Evolutionary conservation across 2,888 invertebrate genomes (phyloP).

Genomic region (Dermolepida albohirtum): DNA sequence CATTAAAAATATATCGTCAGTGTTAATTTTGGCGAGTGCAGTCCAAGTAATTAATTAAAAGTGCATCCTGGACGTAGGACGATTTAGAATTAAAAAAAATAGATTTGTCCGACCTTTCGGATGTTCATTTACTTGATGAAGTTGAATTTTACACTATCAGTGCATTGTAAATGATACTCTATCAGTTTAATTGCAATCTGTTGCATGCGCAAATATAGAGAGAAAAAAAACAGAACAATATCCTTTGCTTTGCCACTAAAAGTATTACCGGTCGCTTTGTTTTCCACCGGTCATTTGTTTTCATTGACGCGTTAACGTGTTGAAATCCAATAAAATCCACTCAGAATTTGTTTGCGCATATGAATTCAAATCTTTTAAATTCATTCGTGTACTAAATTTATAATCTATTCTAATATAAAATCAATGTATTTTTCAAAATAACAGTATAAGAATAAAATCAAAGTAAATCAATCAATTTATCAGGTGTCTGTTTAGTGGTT

Average conservation of each 20-base stretch:
- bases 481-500: constrained; percentile 56
- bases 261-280: background rate
- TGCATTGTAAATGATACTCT: constrained; percentile 44
- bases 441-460: constrained; percentile 44
- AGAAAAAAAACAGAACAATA: constrained; percentile 5
- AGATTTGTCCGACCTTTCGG: constrained; percentile 46
- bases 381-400: too few relatives aligned
- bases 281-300: background rate
- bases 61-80: constrained; percentile 23
- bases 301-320: too few relatives aligned
- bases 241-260: constrained; percentile 24
- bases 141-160: constrained; percentile 45
- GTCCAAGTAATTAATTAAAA: constrained; percentile 48
- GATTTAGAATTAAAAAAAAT: constrained; percentile 45
- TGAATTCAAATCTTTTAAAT: too few relatives aligned
- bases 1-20: constrained; percentile 46
- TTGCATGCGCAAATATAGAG: constrained; percentile 38
- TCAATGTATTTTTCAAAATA: background rate
- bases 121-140: constrained; percentile 48
- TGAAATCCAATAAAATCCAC: too few relatives aligned
- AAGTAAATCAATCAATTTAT: constrained; percentile 55
- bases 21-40: constrained; percentile 49
- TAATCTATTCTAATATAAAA: too few relatives aligned
- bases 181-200: constrained; percentile 47
- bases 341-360: too few relatives aligned